These are phyloP conservation scores for Champsocephalus gunnari DNA, from an alignment of 2,797 vertebrate genomes.

Conservation along the genomic window DNA sequence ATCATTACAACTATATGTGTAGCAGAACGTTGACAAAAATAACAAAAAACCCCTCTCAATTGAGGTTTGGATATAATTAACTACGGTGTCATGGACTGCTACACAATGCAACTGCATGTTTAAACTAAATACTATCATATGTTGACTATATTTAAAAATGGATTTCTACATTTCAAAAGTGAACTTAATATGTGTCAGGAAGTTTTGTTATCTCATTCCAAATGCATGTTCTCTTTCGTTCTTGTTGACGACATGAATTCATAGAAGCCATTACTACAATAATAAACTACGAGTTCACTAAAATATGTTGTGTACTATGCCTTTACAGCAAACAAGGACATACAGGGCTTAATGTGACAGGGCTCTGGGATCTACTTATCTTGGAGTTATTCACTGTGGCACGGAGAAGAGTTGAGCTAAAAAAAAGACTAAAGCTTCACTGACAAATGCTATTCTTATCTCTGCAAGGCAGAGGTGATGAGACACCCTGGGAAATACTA, in stretches of 20 bases:
- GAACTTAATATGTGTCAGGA: not conserved
- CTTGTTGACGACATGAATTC: not conserved
- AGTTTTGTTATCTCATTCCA: not conserved
- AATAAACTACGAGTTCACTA: too few relatives aligned
- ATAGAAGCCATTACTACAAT: not conserved
- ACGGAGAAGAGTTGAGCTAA: not conserved
- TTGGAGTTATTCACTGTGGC: not conserved
- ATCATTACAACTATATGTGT: not conserved
- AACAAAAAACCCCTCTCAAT: not conserved
- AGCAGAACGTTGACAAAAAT: not conserved
- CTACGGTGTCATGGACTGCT: not conserved
- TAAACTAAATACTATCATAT: not conserved
- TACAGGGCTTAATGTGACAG: not conserved
- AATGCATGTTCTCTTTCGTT: not conserved
- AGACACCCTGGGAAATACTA: slow-evolving; percentile 21
- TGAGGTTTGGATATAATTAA: not conserved
- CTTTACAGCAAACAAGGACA: not conserved
- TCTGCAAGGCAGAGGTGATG: slow-evolving; percentile 13
- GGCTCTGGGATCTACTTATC: not conserved
- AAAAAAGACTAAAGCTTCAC: slow-evolving; percentile 13
- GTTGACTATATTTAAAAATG: not conserved
- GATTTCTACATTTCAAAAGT: not conserved
- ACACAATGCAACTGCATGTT: not conserved
- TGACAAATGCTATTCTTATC: slow-evolving; percentile 18
- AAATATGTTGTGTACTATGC: not conserved